phyloP scores from a whole-genome alignment of 2,888 invertebrate genomes.

The Eulithis prunata region DNA sequence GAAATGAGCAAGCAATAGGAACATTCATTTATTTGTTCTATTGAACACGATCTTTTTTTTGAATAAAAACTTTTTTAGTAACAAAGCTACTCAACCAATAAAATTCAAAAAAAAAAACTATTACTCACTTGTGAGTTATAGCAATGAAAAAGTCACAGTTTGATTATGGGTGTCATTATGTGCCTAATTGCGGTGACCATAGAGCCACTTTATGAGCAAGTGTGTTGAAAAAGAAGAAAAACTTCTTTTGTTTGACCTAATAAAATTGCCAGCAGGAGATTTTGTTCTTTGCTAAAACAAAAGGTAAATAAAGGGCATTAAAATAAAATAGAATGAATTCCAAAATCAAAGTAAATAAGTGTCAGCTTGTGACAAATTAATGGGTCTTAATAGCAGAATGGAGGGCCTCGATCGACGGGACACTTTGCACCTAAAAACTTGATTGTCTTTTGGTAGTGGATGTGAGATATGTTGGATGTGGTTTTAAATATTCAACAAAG shows the following conservation, averaged over 20 bases:
- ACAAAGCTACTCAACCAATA: no score
- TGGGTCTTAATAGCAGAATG: constrained; percentile 41
- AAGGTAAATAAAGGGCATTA: constrained; percentile 26
- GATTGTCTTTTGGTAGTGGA: constrained; percentile 52
- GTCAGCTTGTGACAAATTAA: constrained; percentile 51
- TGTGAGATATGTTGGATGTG: constrained; percentile 25
- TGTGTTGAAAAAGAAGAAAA: no score
- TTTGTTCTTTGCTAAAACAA: constrained; percentile 15
- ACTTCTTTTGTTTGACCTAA: constrained; percentile 5
- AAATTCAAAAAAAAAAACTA: no score
- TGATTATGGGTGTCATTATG: no score
- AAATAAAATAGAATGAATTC: constrained; percentile 38
- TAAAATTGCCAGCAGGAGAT: neutral
- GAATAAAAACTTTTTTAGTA: no score
- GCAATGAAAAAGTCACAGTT: no score
- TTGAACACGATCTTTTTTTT: no score
- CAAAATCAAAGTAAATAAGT: constrained; percentile 48
- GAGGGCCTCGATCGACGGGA: constrained; percentile 46
- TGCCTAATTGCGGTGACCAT: no score
- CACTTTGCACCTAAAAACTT: constrained; percentile 63
- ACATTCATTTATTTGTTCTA: no score
- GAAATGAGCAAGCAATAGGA: no score
- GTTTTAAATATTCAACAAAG: neutral
- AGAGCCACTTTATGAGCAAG: no score
- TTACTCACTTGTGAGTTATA: no score